These are phyloP conservation scores for Habrosyne pyritoides DNA, from an alignment of 2,888 invertebrate genomes.

Conservation along the genomic window DNA sequence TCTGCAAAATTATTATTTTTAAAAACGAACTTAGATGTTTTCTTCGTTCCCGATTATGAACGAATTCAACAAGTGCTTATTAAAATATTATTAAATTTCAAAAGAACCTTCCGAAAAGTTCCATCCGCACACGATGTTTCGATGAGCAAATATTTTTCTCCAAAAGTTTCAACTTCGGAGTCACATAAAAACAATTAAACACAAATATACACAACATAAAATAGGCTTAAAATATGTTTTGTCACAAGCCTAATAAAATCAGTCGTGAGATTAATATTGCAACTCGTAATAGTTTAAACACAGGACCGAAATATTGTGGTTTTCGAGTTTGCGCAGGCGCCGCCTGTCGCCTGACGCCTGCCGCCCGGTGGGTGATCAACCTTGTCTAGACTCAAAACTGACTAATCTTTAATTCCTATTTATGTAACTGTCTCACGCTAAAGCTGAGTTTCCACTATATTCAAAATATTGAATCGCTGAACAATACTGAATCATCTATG, in stretches of 20 bases:
- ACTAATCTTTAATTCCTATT: constrained; percentile 37
- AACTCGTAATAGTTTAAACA: not conserved
- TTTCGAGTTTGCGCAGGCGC: constrained; percentile 32
- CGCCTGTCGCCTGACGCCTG: constrained; percentile 8
- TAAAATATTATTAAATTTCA: too few relatives aligned
- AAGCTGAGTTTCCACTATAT: not conserved
- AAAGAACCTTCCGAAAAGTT: too few relatives aligned
- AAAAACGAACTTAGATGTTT: not conserved
- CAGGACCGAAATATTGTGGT: constrained; percentile 20
- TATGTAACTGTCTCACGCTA: constrained; percentile 10
- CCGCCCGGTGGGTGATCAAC: constrained; percentile 39
- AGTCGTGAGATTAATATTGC: not conserved
- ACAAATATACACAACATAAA: too few relatives aligned
- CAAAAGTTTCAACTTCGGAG: too few relatives aligned
- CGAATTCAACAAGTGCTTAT: too few relatives aligned
- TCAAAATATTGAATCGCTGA: not conserved
- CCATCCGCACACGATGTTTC: too few relatives aligned
- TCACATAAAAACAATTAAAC: too few relatives aligned
- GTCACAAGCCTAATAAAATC: constrained; percentile 12
- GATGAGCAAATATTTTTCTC: too few relatives aligned
- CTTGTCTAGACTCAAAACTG: constrained; percentile 49
- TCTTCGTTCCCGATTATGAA: too few relatives aligned
- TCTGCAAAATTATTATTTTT: not conserved
- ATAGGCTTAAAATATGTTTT: constrained; percentile 13
- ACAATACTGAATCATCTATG: not conserved